Evolutionary conservation across 2,888 invertebrate species (phyloP), one percentile per base, ranked within the genome.

Genomic region (Cryptophagus acutangulus): DNA sequence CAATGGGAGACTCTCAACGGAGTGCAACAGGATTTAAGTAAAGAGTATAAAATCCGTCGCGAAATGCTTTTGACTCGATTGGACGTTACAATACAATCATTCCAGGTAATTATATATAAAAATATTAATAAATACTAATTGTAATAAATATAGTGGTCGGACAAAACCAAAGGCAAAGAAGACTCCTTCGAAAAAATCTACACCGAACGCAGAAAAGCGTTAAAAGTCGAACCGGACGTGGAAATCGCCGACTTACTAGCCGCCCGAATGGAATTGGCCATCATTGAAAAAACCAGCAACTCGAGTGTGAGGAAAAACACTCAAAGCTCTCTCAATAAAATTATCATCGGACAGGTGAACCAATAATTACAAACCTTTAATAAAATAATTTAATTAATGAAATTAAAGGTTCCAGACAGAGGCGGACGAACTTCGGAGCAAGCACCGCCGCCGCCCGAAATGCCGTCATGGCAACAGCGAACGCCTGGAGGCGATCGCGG

Each of bases 31-130:
- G 83, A 87, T 45, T 74, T 96, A 62, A 78, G 79, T 38, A 75
- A 80, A 9, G 96, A 97, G 59, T 97, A 93, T 62, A 76, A 78
- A 52, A 72, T 87, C 43, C 73, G 96, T 34, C 73, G 92, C 40
- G 86, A 92, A 63, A 89, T 92, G 73, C 75, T 97, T 48, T 72
- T 96, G 3, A 92, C 92, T 36, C 76, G 97, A 34, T 71, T 97
- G 20, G 96, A 97, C 67, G 94, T 95, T 43, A 99, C 97, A 0
- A 82, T 97, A 57, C 91, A 94, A 67, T 96, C 96, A 38, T 99
- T 97, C 69, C 83, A 92, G 78, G 91, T 86, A 63, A 38, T 26
- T 30, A 20, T 26, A 20, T 10, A 1, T 33, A 33, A 40, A 14
- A 31, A 37, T 24, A 12, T 15, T 2, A 25, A 18, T 45, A 17